Conservation (phyloP, 2,113 vertebrate species). For the Rhagologus leucostigma region DNA sequence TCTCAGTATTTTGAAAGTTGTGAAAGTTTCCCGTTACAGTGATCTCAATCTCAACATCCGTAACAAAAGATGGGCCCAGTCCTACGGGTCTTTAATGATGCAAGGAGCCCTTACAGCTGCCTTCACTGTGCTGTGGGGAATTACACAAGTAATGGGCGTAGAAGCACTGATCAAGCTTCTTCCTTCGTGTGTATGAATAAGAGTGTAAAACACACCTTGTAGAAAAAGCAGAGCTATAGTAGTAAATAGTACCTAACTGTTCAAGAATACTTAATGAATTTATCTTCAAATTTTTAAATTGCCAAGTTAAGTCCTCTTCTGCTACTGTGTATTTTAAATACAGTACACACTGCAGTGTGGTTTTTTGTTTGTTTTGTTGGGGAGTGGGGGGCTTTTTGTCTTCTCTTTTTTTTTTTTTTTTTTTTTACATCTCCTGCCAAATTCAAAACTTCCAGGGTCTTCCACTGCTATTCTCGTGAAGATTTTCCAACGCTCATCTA, state of each 20-base stretch:
- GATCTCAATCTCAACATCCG: not conserved
- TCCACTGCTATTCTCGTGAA: not conserved
- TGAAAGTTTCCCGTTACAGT: not conserved
- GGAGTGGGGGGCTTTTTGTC: not conserved
- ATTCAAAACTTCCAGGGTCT: not conserved
- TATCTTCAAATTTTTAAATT: not conserved
- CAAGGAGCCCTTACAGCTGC: not conserved
- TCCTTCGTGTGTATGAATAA: not conserved
- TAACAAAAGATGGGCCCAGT: not conserved
- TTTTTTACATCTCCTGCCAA: not conserved
- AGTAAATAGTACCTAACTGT: not conserved
- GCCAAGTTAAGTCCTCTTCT: not conserved
- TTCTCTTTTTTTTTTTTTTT: not conserved
- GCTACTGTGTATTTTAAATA: not conserved
- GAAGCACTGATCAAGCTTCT: not conserved
- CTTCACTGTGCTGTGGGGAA: accelerated
- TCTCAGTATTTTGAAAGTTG: constrained; percentile 16
- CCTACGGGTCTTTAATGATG: not conserved
- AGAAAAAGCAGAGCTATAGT: not conserved
- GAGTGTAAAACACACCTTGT: not conserved
- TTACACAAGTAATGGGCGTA: not conserved
- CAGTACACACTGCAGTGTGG: no score
- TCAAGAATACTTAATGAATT: not conserved
- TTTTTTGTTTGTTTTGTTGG: not conserved
- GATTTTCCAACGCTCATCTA: not conserved